These are phyloP conservation scores for Phalangium opilio DNA, from an alignment of 2,888 invertebrate genomes.

Conservation along the genomic window DNA sequence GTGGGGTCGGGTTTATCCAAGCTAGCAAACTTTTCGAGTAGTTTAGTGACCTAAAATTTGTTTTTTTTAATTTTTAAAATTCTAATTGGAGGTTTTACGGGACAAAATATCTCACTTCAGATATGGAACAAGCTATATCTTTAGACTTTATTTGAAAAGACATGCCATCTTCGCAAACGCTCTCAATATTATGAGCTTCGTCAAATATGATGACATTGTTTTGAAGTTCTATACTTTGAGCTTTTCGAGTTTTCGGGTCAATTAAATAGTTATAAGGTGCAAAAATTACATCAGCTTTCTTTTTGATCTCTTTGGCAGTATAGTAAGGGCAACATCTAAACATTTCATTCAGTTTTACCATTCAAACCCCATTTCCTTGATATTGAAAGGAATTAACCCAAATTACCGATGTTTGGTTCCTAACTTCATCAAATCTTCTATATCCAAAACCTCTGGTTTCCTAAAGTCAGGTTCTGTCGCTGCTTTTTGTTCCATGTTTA, in stretches of 20 bases:
- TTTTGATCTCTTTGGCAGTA: constrained; percentile 66
- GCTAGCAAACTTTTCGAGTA: too few relatives aligned
- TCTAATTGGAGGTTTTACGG: too few relatives aligned
- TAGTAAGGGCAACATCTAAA: constrained; percentile 69
- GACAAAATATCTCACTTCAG: constrained; percentile 77
- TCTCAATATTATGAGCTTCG: constrained; percentile 95
- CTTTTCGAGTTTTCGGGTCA: constrained; percentile 70
- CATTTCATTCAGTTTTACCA: too few relatives aligned
- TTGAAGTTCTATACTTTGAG: constrained; percentile 54
- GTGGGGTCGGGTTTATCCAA: too few relatives aligned
- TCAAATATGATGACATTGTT: constrained; percentile 81
- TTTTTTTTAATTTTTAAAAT: too few relatives aligned
- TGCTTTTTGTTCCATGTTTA: constrained; percentile 17
- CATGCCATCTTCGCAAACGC: constrained; percentile 75
- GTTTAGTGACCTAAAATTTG: too few relatives aligned
- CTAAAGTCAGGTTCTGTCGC: constrained; percentile 9
- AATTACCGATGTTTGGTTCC: constrained; percentile 49
- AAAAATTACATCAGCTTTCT: constrained; percentile 82
- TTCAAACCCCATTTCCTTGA: constrained; percentile 1
- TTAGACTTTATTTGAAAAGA: constrained; percentile 56
- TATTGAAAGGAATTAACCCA: not conserved
- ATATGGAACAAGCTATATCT: constrained; percentile 76
- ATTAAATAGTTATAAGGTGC: constrained; percentile 97
- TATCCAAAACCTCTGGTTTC: constrained; percentile 41
- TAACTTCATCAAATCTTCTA: constrained; percentile 73